Percentiles rank a stretch among this genome's conserved stretches.
Conservation (phyloP, 1,140 invertebrate genomes). For the Dreissena rostriformis region DNA sequence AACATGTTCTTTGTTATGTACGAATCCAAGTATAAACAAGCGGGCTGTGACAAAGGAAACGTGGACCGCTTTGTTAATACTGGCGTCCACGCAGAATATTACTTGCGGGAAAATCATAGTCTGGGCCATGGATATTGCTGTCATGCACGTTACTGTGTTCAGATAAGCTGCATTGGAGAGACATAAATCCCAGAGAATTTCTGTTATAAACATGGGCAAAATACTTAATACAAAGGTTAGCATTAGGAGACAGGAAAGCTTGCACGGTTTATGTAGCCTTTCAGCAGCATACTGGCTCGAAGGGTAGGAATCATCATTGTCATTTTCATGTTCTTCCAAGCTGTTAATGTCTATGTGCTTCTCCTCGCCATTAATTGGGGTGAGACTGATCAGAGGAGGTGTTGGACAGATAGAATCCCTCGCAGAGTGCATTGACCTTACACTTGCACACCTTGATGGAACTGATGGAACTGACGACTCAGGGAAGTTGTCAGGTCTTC, state of each 20-base stretch:
- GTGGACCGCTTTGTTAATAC: conserved; percentile 65
- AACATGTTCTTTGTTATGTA: conserved; percentile 56
- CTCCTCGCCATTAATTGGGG: conserved; percentile 32
- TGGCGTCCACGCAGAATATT: conserved; percentile 68
- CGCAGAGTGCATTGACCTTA: conserved; percentile 11
- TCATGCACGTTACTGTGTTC: conserved; percentile 71
- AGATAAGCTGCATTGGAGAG: conserved; percentile 64
- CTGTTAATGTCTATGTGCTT: conserved; percentile 38
- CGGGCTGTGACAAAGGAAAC: conserved; percentile 60
- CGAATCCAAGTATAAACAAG: conserved; percentile 45
- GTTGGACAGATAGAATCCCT: conserved; percentile 51
- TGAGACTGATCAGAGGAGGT: conserved; percentile 54
- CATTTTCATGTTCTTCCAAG: conserved; percentile 19
- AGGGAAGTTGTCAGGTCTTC: neutral
- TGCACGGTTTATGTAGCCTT: conserved; percentile 50
- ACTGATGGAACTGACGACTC: conserved; percentile 1
- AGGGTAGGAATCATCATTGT: conserved; percentile 31
- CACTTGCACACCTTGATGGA: conserved; percentile 22
- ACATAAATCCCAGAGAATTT: conserved; percentile 57
- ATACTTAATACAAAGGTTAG: conserved; percentile 69
- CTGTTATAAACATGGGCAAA: conserved; percentile 70
- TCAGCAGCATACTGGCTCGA: conserved; percentile 3
- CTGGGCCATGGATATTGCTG: conserved; percentile 71
- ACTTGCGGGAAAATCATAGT: conserved; percentile 76
- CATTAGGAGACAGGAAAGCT: conserved; percentile 66